Evolutionary conservation across 53 echinoderm and acorn worm species (phyloP).

Genomic region (Apostichopus leukothele): DNA sequence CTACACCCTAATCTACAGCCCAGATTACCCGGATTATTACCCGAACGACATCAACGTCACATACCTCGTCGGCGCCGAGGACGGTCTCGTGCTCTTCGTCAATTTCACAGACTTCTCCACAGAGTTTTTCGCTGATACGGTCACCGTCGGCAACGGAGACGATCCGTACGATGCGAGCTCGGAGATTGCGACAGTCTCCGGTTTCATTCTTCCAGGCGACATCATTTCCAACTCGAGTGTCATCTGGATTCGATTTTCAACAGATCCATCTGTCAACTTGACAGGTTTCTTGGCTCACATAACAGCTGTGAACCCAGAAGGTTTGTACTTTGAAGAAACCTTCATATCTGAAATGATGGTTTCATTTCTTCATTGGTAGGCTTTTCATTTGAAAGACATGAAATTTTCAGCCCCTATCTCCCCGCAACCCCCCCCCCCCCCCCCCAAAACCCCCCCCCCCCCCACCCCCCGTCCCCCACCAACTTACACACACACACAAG

Average conservation of each 20-base stretch:
- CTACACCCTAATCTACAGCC: conserved; percentile 8
- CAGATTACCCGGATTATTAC: neutral
- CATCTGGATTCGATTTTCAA: too few species aligned
- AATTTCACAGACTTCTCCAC: conserved; percentile 29
- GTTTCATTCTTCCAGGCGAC: too few species aligned
- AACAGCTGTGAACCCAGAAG: neutral
- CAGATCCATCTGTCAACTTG: neutral
- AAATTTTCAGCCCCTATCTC: too few species aligned
- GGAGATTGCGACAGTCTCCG: too few species aligned
- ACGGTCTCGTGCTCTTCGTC: conserved; percentile 11
- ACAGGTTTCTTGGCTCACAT: conserved; percentile 40
- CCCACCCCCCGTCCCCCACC: too few species aligned
- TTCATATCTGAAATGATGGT: too few species aligned
- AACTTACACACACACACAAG: too few species aligned
- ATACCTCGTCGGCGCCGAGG: conserved; percentile 15
- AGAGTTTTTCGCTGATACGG: neutral
- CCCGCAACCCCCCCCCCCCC: too few species aligned
- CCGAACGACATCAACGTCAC: neutral
- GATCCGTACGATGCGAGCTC: neutral
- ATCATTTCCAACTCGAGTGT: too few species aligned
- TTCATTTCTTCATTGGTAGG: too few species aligned
- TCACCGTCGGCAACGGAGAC: conserved; percentile 22
- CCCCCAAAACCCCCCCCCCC: too few species aligned
- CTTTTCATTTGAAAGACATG: too few species aligned
- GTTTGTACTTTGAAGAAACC: neutral